These are phyloP conservation scores for Pristis pectinata DNA, from an alignment of 2,797 vertebrate genomes.

Conservation along the genomic window DNA sequence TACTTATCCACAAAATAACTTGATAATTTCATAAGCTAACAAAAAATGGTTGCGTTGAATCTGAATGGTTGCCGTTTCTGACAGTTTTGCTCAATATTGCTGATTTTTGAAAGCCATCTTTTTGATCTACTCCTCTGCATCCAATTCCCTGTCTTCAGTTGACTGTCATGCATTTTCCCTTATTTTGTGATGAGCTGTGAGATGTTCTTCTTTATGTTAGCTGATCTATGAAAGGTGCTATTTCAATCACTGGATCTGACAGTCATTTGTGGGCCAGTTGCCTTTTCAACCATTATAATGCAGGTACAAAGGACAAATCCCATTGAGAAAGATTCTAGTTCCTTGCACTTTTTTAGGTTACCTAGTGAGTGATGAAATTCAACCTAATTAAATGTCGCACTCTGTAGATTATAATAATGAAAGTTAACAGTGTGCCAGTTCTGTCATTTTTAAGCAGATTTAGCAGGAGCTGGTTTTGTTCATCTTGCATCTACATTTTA, in stretches of 20 bases:
- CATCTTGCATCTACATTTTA: conserved; percentile 1
- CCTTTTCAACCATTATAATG: background rate
- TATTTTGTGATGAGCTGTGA: background rate
- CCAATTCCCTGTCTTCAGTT: background rate
- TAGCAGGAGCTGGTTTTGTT: background rate
- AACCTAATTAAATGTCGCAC: background rate
- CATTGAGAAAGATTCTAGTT: background rate
- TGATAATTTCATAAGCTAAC: background rate
- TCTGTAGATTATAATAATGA: background rate
- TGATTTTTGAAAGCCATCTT: background rate
- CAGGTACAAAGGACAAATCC: background rate
- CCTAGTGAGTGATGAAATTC: background rate
- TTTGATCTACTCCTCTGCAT: background rate
- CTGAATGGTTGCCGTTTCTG: too few species aligned
- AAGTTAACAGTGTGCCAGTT: background rate
- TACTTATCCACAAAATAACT: too few species aligned
- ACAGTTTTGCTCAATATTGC: background rate
- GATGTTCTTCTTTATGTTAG: background rate
- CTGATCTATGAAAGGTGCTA: background rate
- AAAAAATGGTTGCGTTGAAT: background rate
- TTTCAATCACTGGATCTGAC: background rate
- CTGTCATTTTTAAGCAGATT: background rate
- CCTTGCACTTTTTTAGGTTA: background rate
- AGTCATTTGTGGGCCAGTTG: background rate
- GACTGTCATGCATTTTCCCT: too few species aligned